Evolutionary conservation across 2,888 invertebrate species (phyloP).

Genomic region (Plebejus melissa): DNA sequence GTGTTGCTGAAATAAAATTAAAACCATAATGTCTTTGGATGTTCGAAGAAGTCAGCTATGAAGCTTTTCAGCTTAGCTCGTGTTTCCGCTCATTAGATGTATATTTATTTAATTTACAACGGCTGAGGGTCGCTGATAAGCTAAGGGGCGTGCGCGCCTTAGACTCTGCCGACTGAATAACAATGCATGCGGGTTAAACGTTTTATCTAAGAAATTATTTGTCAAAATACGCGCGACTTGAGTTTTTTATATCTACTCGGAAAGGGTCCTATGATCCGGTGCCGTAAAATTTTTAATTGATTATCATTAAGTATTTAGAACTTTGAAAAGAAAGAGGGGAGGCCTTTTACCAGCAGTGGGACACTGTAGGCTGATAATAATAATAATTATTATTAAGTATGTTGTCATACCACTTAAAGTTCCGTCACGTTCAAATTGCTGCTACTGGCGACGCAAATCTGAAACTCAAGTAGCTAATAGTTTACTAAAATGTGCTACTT

Average conservation of each 20-base stretch:
- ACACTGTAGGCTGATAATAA: no score
- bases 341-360: no score
- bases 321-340: no score
- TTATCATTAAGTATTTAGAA: no score
- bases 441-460: no score
- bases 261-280: no score
- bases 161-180: constrained; percentile 71
- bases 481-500: no score
- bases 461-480: no score
- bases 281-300: no score
- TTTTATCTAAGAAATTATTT: constrained; percentile 43
- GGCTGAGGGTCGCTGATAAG: constrained; percentile 75
- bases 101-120: constrained; percentile 79
- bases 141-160: constrained; percentile 68
- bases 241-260: constrained; percentile 32
- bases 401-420: no score
- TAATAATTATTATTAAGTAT: no score
- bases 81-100: constrained; percentile 77
- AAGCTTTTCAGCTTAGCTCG: constrained; percentile 73
- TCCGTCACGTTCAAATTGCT: no score
- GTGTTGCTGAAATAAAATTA: constrained; percentile 33
- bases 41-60: constrained; percentile 50
- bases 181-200: constrained; percentile 69
- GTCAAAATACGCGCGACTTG: constrained; percentile 38
- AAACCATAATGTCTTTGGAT: constrained; percentile 32